A percentile compares a stretch with the other conserved stretches of the same genome.
These are phyloP conservation scores for Enchytraeus crypticus DNA, from an alignment of 2,888 invertebrate genomes.

Conservation along the genomic window DNA sequence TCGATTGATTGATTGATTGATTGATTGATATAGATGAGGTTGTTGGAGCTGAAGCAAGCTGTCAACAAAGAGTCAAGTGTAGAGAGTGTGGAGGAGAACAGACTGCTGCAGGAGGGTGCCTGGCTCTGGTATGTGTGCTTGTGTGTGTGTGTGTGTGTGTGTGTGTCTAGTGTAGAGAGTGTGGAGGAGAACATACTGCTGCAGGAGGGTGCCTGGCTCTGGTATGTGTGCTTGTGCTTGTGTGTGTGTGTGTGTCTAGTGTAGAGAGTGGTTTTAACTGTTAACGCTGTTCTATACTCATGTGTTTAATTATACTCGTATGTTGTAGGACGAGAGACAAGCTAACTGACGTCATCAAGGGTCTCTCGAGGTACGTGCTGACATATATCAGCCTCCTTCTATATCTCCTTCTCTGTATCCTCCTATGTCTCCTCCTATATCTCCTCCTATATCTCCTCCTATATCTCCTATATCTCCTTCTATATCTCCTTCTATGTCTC, in stretches of 20 bases:
- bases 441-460: no score
- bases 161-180: no score
- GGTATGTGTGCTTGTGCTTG: slow-evolving; percentile 25
- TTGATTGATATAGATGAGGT: no score
- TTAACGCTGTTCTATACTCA: neutral
- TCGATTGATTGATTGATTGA: no score
- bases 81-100: slow-evolving; percentile 33
- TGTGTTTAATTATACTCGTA: neutral
- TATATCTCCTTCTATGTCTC: no score
- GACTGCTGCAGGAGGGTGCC: slow-evolving; percentile 23
- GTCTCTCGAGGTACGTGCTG: slow-evolving; percentile 1
- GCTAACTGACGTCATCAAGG: slow-evolving; percentile 3
- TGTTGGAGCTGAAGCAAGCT: no score
- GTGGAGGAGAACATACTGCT: slow-evolving; percentile 29
- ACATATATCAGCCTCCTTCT: no score
- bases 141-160: neutral
- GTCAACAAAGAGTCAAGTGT: no score
- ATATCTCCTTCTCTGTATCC: no score
- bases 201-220: slow-evolving; percentile 35
- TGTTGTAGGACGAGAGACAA: slow-evolving; percentile 4
- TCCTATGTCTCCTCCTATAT: no score
- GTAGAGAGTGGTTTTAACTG: neutral
- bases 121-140: slow-evolving; percentile 36
- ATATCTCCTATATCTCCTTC: no score
- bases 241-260: neutral